Base-by-base conservation (phyloP, 2,888 invertebrate species). In the Platynereis dumerilii region DNA sequence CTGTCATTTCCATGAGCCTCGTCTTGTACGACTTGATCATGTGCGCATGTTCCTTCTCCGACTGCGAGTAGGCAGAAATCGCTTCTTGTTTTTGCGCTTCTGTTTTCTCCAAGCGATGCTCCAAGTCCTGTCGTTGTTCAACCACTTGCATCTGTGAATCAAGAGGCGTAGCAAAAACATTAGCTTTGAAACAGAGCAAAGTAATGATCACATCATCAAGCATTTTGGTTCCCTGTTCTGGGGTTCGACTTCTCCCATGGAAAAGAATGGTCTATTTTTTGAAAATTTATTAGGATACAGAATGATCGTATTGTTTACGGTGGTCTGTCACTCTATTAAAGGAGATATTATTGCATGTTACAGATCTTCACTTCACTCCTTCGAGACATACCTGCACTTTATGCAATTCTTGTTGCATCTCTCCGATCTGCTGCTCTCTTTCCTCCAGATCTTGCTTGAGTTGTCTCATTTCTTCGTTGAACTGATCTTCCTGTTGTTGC, bases 11-110 rank as follows among this genome's bases (percentile, higher is more conserved):
- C 1, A 71, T 71, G 2, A 71, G 70, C 58, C 69, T 71, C 29
- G 72, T 69, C 66, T 73, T 73, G 20, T 74, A 72, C 22, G 60
- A 45, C 10, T 65, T 65, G 22, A 74, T 44, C 54, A 74, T 72
- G n/a, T 70, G 62, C 26, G 70, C 69, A 52, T 75, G 75, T 3
- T 75, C 71, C 10, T 63, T 59, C 61, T 76, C 74, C 12, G 73
- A 64, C 22, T 62, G 69, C 54, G 68, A 20, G 17, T 63, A 58
- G 10, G 59, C 42, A 26, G 54, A 58, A 20, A 62, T 26, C 10
- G 45, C 55, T 27, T 60, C 64, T 55, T 68, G 56, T 28, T 55
- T 59, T 44, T 44, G 59, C 22, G n/a, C 20, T 44, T 59, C 59
- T 22, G 26, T 22, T 22, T 45, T 42, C 24, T 24, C 15, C n/a